Evolutionary conservation across 2,888 invertebrate genomes (phyloP).

Genomic region (Dolichopus griseipennis): DNA sequence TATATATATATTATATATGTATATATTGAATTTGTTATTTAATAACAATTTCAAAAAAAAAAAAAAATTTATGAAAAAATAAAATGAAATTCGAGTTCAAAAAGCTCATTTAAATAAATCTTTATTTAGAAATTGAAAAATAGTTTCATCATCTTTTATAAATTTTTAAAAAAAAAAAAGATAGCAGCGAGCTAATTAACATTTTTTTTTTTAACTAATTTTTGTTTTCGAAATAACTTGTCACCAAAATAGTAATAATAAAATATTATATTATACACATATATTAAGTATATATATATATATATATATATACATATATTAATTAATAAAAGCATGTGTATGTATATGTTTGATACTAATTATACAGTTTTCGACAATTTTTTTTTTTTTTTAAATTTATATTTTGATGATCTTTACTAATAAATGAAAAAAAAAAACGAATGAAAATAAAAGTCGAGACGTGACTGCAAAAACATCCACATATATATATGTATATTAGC

Average conservation of each 20-base stretch:
- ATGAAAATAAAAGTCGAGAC: neutral
- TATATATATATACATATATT: neutral
- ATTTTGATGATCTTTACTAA: neutral
- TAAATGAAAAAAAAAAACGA: neutral
- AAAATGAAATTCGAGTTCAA: neutral
- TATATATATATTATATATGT: too few species aligned
- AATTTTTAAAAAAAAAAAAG: neutral
- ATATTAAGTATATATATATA: too few species aligned
- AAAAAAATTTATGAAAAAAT: too few species aligned
- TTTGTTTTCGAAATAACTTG: neutral
- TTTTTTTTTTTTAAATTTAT: neutral
- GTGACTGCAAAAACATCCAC: conserved; percentile 5
- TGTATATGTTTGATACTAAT: neutral
- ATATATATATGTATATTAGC: too few species aligned
- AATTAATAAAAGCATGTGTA: neutral
- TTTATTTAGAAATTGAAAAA: neutral
- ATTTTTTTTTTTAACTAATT: too few species aligned
- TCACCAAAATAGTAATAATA: too few species aligned
- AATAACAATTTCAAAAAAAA: too few species aligned
- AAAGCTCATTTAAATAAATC: conserved; percentile 3
- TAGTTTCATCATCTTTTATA: neutral
- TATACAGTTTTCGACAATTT: neutral
- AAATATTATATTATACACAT: too few species aligned
- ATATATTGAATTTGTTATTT: too few species aligned
- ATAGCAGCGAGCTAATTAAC: neutral